Conservation (phyloP, 2,113 vertebrate genomes). For the Aramus guarauna region DNA sequence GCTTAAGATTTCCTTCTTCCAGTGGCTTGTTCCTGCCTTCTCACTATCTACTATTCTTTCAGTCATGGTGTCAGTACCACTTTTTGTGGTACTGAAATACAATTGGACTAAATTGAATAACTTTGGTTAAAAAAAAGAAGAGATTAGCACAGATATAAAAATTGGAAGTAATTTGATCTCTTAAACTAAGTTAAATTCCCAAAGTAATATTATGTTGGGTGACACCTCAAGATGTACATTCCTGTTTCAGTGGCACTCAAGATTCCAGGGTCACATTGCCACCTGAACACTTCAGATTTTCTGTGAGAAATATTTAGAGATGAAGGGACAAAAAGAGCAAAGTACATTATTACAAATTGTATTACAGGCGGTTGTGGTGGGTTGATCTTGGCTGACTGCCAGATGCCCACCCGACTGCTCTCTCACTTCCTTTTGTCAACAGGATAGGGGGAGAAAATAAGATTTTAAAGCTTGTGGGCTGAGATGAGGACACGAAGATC, state of each 20-base stretch:
- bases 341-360: not conserved
- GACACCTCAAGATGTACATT: not conserved
- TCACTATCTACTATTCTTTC: not conserved
- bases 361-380: not conserved
- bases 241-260: not conserved
- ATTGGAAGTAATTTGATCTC: not conserved
- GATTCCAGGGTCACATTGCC: not conserved
- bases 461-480: not conserved
- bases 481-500: not conserved
- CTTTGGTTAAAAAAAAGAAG: not conserved
- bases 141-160: not conserved
- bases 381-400: not conserved
- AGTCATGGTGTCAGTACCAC: not conserved
- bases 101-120: not conserved
- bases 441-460: not conserved
- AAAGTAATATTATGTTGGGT: not conserved
- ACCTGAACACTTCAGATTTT: not conserved
- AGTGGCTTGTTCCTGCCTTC: not conserved
- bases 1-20: not conserved
- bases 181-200: not conserved
- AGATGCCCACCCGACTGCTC: not conserved
- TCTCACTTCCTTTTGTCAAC: not conserved
- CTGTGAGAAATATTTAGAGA: fast-evolving
- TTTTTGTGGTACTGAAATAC: not conserved
- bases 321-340: not conserved